Evolutionary conservation across 1,140 invertebrate species (phyloP), one percentile per base, ranked within the genome.

Genomic region (Euglossa dilemma): DNA sequence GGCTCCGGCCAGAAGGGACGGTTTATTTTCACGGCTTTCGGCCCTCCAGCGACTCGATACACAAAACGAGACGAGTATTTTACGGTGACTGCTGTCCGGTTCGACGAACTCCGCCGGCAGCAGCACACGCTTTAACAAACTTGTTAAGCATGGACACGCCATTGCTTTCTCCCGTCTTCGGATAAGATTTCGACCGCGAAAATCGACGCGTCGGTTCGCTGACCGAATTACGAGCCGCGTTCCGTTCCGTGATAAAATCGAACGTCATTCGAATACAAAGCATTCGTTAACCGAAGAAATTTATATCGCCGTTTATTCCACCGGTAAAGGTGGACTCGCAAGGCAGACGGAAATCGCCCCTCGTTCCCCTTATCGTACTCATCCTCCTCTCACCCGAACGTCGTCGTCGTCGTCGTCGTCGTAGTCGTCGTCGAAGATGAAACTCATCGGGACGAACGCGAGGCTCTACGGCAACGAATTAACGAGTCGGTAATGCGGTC

Each of bases 11-110:
- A n/a, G 52, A 9, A 80, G 64, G 52, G 56, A 76, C 72, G 36
- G 88, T 88, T 90, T 89, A 89, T 88, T 89, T 89, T 89, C 86
- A 83, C 87, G 76, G 28, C 50, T 79, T 71, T 83, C 50, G 63
- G 75, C 14, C 59, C 67, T 45, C 47, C 45, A 57, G 28, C 54
- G 45, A 61, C 43, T 61, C 73, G 83, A 73, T 79, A 66, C 73
- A 72, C 77, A 87, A 75, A 82, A 85, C 83, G 45, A 61, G 16
- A 28, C 47, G 71, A n/a, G 36, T 63, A 85, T 80, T 87, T 87
- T 80, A 83, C 79, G 79, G 23, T 56, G 79, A 80, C 76, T n/a
- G 73, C 67, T 83, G 63, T 70, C 45, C 69, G 75, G 63, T 80
- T 87, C 86, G 76, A 76, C 59, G 76, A 84, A 80, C 59, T 20